Evolutionary conservation across 2,797 vertebrate genomes (phyloP).

Genomic region (Rhinogobio ventralis): DNA sequence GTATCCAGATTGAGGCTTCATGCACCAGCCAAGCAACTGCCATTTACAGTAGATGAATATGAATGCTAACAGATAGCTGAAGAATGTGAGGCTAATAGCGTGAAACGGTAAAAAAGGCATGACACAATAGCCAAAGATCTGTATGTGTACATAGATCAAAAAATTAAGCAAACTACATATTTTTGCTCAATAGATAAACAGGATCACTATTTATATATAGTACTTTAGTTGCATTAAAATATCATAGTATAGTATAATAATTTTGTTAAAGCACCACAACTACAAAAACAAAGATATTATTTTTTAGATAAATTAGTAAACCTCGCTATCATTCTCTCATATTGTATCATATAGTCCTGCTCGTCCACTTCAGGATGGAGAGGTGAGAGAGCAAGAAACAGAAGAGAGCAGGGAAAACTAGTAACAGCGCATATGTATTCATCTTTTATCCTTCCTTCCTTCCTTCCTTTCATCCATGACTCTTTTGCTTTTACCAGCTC

Average conservation of each 20-base stretch:
- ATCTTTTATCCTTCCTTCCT: not conserved
- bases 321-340: not conserved
- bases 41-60: not conserved
- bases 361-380: not conserved
- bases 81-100: not conserved
- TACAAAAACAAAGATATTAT: not conserved
- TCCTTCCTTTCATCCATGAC: slow-evolving; percentile 6
- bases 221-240: not conserved
- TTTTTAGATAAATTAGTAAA: not conserved
- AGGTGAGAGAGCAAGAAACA: not conserved
- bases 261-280: not conserved
- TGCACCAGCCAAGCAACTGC: not conserved
- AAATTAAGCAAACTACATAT: not conserved
- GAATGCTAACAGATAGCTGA: not conserved
- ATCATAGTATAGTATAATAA: not conserved
- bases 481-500: not conserved
- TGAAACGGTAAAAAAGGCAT: not conserved
- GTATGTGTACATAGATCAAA: not conserved
- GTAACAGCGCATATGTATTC: slow-evolving; percentile 4
- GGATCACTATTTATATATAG: not conserved
- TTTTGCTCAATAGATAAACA: not conserved
- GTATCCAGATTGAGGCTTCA: not conserved
- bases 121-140: not conserved
- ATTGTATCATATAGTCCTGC: not conserved
- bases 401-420: slow-evolving; percentile 34